Conservation (phyloP, 2,888 invertebrate species). For the Gandaritis pyraliata region DNA sequence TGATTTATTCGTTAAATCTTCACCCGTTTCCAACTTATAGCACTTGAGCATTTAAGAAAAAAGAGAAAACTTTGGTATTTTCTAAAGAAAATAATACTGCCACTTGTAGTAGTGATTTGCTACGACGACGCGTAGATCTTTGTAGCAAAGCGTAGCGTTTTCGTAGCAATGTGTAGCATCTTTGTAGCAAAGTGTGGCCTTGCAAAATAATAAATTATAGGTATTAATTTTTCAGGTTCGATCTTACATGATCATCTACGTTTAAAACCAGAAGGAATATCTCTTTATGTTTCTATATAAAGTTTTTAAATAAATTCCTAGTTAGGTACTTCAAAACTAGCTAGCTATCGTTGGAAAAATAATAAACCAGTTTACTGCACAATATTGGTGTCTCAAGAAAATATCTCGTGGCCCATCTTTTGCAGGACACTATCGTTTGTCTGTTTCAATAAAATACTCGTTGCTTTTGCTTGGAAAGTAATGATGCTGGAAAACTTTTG, state of each 20-base stretch:
- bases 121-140: conserved; percentile 3
- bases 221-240: no score
- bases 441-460: conserved; percentile 6
- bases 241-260: no score
- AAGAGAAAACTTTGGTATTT: not conserved
- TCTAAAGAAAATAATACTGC: no score
- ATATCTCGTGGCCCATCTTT: conserved; percentile 10
- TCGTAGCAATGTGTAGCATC: no score
- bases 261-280: no score
- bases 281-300: no score
- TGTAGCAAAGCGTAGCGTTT: conserved; percentile 7
- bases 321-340: no score
- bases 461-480: conserved; percentile 1
- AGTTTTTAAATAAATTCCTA: no score
- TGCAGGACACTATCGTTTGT: conserved; percentile 7
- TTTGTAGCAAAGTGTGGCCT: no score
- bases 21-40: conserved; percentile 30
- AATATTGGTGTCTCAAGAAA: conserved; percentile 10
- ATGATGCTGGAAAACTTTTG: not conserved
- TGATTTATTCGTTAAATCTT: conserved; percentile 51
- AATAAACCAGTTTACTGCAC: conserved; percentile 7
- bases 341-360: not conserved
- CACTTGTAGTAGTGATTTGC: not conserved
- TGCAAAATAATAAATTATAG: no score
- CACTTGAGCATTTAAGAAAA: conserved; percentile 23